Evolutionary conservation across 2,797 vertebrate genomes (phyloP).

Genomic region (Catharus ustulatus): DNA sequence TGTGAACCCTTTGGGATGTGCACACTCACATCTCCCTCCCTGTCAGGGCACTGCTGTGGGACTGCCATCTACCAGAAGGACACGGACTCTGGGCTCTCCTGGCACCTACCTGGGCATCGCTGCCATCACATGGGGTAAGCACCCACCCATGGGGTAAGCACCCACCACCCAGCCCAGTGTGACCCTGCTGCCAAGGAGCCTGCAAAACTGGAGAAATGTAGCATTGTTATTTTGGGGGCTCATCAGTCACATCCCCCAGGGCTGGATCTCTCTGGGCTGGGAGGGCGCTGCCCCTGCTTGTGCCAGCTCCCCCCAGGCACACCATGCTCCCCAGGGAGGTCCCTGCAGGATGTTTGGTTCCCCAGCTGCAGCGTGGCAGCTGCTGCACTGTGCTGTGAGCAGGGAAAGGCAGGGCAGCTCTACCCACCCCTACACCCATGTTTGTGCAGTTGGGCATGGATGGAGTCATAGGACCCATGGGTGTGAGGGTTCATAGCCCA

Average conservation of each 20-base stretch:
- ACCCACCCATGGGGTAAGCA: conserved; percentile 32
- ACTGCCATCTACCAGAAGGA: neutral
- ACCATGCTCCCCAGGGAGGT: fast-evolving
- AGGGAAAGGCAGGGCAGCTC: neutral
- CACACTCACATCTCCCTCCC: neutral
- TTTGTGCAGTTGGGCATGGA: neutral
- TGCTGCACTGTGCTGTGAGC: fast-evolving
- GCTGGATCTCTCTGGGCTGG: neutral
- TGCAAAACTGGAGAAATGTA: neutral
- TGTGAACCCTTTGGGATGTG: fast-evolving
- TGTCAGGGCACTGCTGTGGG: neutral
- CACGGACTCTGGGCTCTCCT: neutral
- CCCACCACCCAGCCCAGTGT: fast-evolving
- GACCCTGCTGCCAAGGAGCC: neutral
- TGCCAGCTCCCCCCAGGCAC: neutral
- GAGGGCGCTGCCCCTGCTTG: neutral
- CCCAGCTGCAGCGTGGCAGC: neutral
- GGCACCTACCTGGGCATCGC: conserved; percentile 27
- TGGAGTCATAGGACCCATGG: fast-evolving
- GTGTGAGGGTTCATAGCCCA: neutral
- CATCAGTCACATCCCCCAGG: neutral
- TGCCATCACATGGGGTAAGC: conserved; percentile 54
- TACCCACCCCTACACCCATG: neutral
- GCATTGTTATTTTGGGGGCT: neutral
- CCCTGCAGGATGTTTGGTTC: neutral